Evolutionary conservation across 2,888 invertebrate species (phyloP), one percentile per base, ranked within the genome.

Genomic region (Noctua fimbriata): DNA sequence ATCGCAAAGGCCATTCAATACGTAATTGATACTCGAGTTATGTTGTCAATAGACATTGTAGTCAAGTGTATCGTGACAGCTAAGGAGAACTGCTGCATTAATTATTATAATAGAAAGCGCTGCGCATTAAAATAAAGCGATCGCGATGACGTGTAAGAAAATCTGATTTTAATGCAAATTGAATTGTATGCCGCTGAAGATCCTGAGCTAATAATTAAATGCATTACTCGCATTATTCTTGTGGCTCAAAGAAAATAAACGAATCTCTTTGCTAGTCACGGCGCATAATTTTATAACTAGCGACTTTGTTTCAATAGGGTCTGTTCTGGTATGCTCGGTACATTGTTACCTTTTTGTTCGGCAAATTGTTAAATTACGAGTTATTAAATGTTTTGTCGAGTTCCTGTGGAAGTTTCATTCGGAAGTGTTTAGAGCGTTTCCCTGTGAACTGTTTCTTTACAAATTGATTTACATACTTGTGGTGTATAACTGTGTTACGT

Each of bases 391-490:
- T 87, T 89, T 87, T 88, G 83, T 88, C 28, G 75, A 82, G 83
- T 87, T 78, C 76, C 72, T 75, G 76, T 79, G 85, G 79, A 83
- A 84, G 78, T 85, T 81, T 78, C 80, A 74, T 89, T 93, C 92
- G 93, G 93, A 93, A 93, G 91, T 90, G 81, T 75, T 81, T 21
- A 44, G 44, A 75, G 76, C 49, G 70, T 81, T 94, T 94, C 94
- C 95, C 90, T 94, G 94, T 93, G 94, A 95, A 93, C 88, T 89
- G 89, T 91, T 92, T 92, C 89, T 89, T 90, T 88, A 86, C 80
- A 89, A 91, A 93, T 93, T 91, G 91, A 92, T 93, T 92, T 92
- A 91, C 90, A 90, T 92, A 90, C 85, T 82, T 79, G 66, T 81
- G 87, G 81, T 78, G 78, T 86, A 83, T 87, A 86, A 85, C 86